Base-by-base conservation (phyloP, 2,113 vertebrate genomes). In the Pelmatolapia mariae region DNA sequence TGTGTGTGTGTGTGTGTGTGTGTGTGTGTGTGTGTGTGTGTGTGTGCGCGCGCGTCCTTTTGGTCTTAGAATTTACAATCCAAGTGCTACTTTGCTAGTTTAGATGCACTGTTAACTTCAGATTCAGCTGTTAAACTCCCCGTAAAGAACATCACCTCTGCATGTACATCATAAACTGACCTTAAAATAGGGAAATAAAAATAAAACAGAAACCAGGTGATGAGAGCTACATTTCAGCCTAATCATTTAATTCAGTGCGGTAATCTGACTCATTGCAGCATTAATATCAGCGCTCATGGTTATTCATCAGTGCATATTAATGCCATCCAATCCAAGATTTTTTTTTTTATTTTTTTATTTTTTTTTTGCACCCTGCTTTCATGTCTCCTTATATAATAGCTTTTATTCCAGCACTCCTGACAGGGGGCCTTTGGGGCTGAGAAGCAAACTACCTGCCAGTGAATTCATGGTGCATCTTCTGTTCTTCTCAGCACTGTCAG, bases 241-340 rank as follows among this genome's bases (percentile, higher is more conserved):
- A 56, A 85, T 84, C 47, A 40, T 87, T 81, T 86, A 78, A 88
- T 87, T 87, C 47, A 45, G 19, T 3, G 50, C 38, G 5, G 36
- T 88, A 82, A 90, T 91, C 82, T 80, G 89, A 81, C 73, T 90
- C 84, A 84, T 61, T 29, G 29, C 66, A 76, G 59, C 68, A 87
- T 91, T 88, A 87, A 89, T 85, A 82, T 86, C 80, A 54, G 45
- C 4, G 5, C 84, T 90, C 89, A 92, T 93, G 83, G 66, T 89
- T 94, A 91, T 93, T 91, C 82, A 92, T 94, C 86, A 85, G 63
- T 26, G 33, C 86, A 80, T 83, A 92, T 84, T 88, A 81, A 87
- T 87, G 91, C 85, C 78, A 80, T 85, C 68, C 68, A 79, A 81
- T 45, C 54, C 80, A 66, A 83, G 83, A 83, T 71, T 89, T 1